phyloP scores from a whole-genome alignment of 2,113 vertebrate genomes.

The Catagonus wagneri region DNA sequence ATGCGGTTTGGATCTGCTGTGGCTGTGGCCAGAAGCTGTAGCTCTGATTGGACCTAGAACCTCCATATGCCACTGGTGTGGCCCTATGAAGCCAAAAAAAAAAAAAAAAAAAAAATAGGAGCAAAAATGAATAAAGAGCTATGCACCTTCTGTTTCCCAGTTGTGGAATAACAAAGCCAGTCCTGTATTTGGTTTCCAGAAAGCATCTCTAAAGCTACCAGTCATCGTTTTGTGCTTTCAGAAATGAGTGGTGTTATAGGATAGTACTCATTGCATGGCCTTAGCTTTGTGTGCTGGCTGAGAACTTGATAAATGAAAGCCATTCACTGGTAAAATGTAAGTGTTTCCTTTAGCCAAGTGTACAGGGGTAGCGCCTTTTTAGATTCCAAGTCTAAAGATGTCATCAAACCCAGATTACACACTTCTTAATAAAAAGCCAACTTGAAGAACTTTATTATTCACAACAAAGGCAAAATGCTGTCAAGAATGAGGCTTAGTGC shows the following conservation, averaged over 20 bases:
- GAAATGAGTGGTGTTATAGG: neutral
- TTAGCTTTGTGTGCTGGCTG: slow-evolving; percentile 25
- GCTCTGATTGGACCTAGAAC: too few species aligned
- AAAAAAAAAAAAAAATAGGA: neutral
- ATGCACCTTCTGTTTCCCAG: neutral
- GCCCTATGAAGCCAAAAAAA: too few species aligned
- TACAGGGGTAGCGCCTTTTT: slow-evolving; percentile 1
- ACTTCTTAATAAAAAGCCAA: slow-evolving; percentile 27
- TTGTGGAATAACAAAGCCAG: neutral
- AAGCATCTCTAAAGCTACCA: neutral
- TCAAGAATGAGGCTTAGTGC: neutral
- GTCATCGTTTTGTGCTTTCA: neutral
- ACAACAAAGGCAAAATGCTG: neutral
- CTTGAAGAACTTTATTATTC: slow-evolving; percentile 4
- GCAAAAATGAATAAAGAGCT: neutral
- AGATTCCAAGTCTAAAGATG: slow-evolving; percentile 43
- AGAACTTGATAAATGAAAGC: slow-evolving; percentile 50
- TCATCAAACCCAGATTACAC: neutral
- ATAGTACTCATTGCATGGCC: neutral
- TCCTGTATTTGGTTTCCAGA: slow-evolving; percentile 37
- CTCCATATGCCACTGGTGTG: too few species aligned
- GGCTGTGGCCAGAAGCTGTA: too few species aligned
- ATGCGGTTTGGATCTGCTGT: too few species aligned
- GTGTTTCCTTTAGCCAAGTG: slow-evolving; percentile 47
- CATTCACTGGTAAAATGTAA: slow-evolving; percentile 32